A percentile compares a stretch with the other conserved stretches of the same genome.
These are phyloP conservation scores for Pogona vitticeps DNA, from an alignment of 2,113 vertebrate genomes.

Conservation along the genomic window DNA sequence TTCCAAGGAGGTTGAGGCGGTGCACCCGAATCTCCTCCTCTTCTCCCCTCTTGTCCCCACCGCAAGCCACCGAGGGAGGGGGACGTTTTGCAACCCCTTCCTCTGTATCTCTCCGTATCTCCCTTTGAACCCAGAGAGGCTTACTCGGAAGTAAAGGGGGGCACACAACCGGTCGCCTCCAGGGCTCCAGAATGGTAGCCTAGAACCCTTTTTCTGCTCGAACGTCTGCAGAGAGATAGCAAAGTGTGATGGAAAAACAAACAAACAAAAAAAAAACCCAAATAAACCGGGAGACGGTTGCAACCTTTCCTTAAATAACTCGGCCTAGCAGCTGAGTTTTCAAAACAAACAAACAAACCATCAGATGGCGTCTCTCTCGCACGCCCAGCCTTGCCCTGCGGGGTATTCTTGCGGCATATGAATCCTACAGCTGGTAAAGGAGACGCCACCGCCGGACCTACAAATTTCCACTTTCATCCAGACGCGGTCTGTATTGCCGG, in stretches of 20 bases:
- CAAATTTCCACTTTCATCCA: neutral
- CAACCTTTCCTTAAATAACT: conserved; percentile 71
- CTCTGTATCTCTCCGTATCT: too few relatives aligned
- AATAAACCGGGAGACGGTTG: conserved; percentile 39
- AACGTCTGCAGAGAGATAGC: too few relatives aligned
- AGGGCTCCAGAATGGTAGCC: too few relatives aligned
- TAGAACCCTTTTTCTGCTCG: too few relatives aligned
- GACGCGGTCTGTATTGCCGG: neutral
- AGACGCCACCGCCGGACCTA: neutral
- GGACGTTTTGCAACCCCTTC: too few relatives aligned
- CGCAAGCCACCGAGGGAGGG: neutral
- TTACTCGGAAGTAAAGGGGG: too few relatives aligned
- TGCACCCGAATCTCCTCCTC: neutral
- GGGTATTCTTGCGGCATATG: conserved; percentile 74
- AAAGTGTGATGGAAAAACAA: too few relatives aligned
- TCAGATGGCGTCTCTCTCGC: conserved; percentile 63
- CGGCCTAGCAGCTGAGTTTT: conserved; percentile 42
- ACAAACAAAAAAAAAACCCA: neutral
- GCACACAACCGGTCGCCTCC: too few relatives aligned
- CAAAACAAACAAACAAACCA: conserved; percentile 31
- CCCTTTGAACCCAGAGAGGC: too few relatives aligned
- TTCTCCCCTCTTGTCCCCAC: neutral
- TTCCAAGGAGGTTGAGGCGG: neutral
- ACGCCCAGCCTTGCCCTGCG: conserved; percentile 46
- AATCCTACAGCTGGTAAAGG: conserved; percentile 79